Evolutionary conservation across 2,113 vertebrate genomes (phyloP).

Genomic region (Ictalurus furcatus): DNA sequence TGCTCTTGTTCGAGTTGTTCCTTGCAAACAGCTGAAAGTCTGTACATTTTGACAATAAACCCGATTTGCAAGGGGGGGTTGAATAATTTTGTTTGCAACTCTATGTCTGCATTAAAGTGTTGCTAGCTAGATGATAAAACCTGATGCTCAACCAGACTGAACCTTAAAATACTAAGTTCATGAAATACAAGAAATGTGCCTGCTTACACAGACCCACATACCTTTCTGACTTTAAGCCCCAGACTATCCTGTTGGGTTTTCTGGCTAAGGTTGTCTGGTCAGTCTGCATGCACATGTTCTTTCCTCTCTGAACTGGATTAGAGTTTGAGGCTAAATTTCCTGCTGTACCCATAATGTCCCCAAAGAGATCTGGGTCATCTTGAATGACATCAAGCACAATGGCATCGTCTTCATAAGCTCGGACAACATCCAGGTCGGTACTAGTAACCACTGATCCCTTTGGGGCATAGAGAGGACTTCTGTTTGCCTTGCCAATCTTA

Average conservation of each 20-base stretch:
- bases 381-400: constrained; percentile 55
- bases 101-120: too few species aligned
- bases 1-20: too few species aligned
- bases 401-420: constrained; percentile 51
- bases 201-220: neutral
- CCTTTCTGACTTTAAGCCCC: constrained; percentile 25
- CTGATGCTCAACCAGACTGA: neutral
- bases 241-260: constrained; percentile 33
- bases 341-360: neutral
- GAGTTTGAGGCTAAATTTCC: neutral
- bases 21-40: too few species aligned
- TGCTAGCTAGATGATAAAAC: neutral
- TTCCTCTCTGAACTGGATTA: neutral
- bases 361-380: constrained; percentile 53
- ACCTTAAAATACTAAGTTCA: neutral
- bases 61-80: too few species aligned
- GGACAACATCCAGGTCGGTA: constrained; percentile 40
- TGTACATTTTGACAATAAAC: too few species aligned
- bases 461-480: neutral
- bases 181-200: neutral
- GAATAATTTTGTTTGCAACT: too few species aligned
- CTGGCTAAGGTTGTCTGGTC: neutral
- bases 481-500: neutral
- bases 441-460: neutral
- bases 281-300: neutral